Percentiles rank a stretch among this genome's conserved stretches.
phyloP scores from a whole-genome alignment of 2,888 invertebrate species.

The Melipona bicolor region DNA sequence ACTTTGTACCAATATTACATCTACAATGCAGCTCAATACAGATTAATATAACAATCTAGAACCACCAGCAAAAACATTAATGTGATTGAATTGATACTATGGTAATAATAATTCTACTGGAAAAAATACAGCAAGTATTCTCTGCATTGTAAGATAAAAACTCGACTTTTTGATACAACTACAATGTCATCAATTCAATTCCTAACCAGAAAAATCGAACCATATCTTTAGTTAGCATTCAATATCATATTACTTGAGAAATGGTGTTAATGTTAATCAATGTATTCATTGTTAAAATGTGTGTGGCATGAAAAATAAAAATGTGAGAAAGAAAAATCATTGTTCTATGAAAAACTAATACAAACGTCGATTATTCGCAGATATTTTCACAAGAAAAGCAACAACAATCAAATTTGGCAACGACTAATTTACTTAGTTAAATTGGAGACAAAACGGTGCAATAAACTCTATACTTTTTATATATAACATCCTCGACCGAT shows the following conservation, averaged over 20 bases:
- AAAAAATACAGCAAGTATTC: conserved; percentile 28
- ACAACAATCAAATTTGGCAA: conserved; percentile 56
- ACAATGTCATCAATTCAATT: conserved; percentile 59
- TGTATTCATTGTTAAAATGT: conserved; percentile 21
- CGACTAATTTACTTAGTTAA: conserved; percentile 42
- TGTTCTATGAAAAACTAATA: conserved; percentile 53
- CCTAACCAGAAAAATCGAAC: conserved; percentile 58
- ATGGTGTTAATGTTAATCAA: conserved; percentile 36
- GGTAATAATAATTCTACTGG: conserved; percentile 34
- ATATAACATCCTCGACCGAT: conserved; percentile 48
- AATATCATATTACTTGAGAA: conserved; percentile 50
- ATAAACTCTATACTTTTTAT: conserved; percentile 52
- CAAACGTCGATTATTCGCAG: conserved; percentile 52
- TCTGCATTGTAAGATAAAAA: conserved; percentile 31
- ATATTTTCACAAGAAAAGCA: conserved; percentile 38
- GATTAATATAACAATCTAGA: conserved; percentile 33
- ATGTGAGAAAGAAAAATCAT: conserved; percentile 69
- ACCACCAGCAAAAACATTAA: conserved; percentile 36
- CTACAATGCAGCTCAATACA: conserved; percentile 31
- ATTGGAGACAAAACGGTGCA: conserved; percentile 48
- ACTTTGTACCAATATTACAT: conserved; percentile 49
- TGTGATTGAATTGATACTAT: conserved; percentile 22
- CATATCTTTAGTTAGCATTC: conserved; percentile 54
- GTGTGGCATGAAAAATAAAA: conserved; percentile 65
- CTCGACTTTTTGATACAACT: conserved; percentile 29